These are phyloP conservation scores for Arge pagana DNA, from an alignment of 2,888 invertebrate genomes.

Conservation along the genomic window DNA sequence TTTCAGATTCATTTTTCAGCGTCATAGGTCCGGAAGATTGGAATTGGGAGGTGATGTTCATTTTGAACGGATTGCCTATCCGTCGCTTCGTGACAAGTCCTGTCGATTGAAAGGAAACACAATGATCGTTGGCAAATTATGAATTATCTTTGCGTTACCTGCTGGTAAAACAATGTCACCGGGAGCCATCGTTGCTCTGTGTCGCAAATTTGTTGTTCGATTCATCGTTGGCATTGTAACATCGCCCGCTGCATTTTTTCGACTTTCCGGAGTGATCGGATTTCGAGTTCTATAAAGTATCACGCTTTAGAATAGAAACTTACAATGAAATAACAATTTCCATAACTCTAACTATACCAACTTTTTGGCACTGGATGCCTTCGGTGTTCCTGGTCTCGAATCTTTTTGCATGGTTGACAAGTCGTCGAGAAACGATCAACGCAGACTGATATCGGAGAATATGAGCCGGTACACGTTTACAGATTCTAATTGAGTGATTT, in stretches of 20 bases:
- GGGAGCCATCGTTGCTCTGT: slow-evolving; percentile 31
- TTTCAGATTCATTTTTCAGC: slow-evolving; percentile 29
- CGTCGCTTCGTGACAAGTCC: slow-evolving; percentile 6
- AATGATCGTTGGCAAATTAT: neutral
- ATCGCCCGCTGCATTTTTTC: neutral
- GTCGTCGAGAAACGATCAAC: too few species aligned
- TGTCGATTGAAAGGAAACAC: neutral
- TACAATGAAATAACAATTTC: neutral
- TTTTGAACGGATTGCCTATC: neutral
- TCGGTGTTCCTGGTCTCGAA: slow-evolving; percentile 6
- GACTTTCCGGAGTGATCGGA: neutral
- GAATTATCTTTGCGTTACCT: neutral
- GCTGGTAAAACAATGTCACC: slow-evolving; percentile 24
- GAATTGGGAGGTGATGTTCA: neutral
- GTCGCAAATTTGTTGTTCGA: slow-evolving; percentile 14
- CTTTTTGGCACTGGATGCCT: neutral
- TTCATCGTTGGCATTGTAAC: slow-evolving; percentile 10
- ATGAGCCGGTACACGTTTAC: too few species aligned
- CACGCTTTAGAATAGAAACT: neutral
- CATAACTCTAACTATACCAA: neutral
- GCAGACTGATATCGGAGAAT: too few species aligned
- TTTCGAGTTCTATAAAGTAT: neutral
- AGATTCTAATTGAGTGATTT: too few species aligned
- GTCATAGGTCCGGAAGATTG: slow-evolving; percentile 25
- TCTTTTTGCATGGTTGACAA: slow-evolving; percentile 19